phyloP scores from a whole-genome alignment of 2,113 vertebrate genomes.

The Hassar affinis region DNA sequence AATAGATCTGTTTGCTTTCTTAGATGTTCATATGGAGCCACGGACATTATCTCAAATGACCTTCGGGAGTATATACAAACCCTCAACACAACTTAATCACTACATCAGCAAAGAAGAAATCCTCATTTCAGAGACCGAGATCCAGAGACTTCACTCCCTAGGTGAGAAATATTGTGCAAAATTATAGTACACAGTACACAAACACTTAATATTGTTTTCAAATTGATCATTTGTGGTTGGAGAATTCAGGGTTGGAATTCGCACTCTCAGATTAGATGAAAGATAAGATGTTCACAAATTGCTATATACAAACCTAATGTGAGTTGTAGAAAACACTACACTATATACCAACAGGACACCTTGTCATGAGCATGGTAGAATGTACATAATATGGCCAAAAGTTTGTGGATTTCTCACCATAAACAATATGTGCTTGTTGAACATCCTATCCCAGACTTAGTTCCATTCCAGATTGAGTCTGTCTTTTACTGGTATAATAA shows the following conservation, averaged over 20 bases:
- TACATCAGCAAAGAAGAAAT: conserved; percentile 63
- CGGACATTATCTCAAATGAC: conserved; percentile 61
- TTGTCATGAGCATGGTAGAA: background rate
- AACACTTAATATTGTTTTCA: background rate
- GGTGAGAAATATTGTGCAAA: conserved; percentile 57
- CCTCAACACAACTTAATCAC: conserved; percentile 54
- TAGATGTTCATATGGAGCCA: conserved; percentile 69
- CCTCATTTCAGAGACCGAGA: conserved; percentile 69
- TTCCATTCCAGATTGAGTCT: too few species aligned
- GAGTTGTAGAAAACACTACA: background rate
- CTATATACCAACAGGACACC: background rate
- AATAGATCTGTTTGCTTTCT: conserved; percentile 12
- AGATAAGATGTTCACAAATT: background rate
- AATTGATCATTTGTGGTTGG: background rate
- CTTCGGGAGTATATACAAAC: conserved; percentile 66
- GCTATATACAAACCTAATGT: background rate
- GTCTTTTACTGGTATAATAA: background rate
- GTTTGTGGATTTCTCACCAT: background rate
- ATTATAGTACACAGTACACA: background rate
- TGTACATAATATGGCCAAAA: background rate
- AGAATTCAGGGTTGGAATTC: background rate
- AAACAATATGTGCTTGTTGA: background rate
- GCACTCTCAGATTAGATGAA: background rate
- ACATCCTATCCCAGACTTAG: background rate
- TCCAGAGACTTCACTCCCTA: conserved; percentile 64